Evolutionary conservation across 1,140 invertebrate species (phyloP), one percentile per base, ranked within the genome.

Genomic region (Leptestheria dahalacensis): DNA sequence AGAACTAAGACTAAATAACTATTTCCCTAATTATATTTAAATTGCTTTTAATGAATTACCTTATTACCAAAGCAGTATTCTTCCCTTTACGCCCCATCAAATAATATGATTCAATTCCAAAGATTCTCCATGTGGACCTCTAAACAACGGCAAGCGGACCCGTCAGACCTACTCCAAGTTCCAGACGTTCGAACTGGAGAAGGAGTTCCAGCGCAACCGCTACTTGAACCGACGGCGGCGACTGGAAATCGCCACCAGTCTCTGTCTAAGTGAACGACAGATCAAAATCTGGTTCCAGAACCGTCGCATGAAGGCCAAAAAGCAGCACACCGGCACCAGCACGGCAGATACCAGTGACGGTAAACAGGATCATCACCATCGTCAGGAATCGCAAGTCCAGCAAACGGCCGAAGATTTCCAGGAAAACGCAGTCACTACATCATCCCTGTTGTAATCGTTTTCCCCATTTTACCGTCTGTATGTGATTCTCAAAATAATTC

Each of bases 201-300:
- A 96, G 73, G 91, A 96, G 76, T 97, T 96, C 78, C 91, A 96
- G 76, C 95, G 92, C 79, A 96, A 95, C 75, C 82, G 91, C 74
- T 97, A 97, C 79, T 82, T 96, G 71, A 96, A 92, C 66, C 79
- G 92, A 71, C 81, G 91, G 73, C 80, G 92, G 73, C 79, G 92
- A 66, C 94, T 96, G 74, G 92, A 97, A 75, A 94, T 97, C 66
- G 92, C 92, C 50, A 90, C 95, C 74, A 87, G 88, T 65, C 79
- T 96, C 59, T 91, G 89, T 71, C 81, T 96, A 67, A 95, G 91
- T 56, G 92, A 97, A 74, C 77, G 92, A 66, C 92, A 97, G 77
- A 95, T 96, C 72, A 97, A 97, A 80, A 96, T 96, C 71, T 96
- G 92, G 92, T 95, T 96, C 79, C 88, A 97, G 76, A 96, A 96